Evolutionary conservation across 2,888 invertebrate species (phyloP).

Genomic region (Melanotus villosus): DNA sequence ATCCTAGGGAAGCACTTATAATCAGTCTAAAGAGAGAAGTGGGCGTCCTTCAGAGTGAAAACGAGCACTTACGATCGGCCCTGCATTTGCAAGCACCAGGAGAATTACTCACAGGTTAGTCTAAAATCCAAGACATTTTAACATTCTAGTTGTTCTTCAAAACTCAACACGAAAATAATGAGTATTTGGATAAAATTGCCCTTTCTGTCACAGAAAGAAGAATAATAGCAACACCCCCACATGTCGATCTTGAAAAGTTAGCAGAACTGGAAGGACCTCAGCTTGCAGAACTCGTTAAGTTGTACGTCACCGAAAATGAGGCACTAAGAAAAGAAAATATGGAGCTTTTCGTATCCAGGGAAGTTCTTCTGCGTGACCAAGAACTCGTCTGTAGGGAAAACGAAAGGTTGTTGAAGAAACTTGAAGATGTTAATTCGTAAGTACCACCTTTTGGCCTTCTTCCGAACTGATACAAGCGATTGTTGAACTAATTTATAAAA

Average conservation of each 20-base stretch:
- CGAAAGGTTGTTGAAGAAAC: conserved; percentile 86
- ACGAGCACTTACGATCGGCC: conserved; percentile 86
- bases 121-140: too few species aligned
- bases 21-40: conserved; percentile 91
- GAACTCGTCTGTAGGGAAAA: conserved; percentile 93
- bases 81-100: conserved; percentile 73
- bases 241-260: conserved; percentile 80
- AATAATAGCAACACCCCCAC: conserved; percentile 65
- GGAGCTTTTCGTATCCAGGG: conserved; percentile 85
- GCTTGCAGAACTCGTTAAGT: conserved; percentile 85
- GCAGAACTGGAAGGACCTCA: conserved; percentile 84
- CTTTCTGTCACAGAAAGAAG: conserved; percentile 59
- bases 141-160: too few species aligned
- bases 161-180: too few species aligned
- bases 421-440: conserved; percentile 91
- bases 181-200: too few species aligned
- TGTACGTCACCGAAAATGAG: conserved; percentile 88
- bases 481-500: background rate
- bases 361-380: conserved; percentile 88
- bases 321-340: conserved; percentile 87
- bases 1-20: conserved; percentile 93
- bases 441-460: conserved; percentile 62
- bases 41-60: conserved; percentile 87
- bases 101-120: conserved; percentile 64
- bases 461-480: too few species aligned